Evolutionary conservation across 2,113 vertebrate genomes (phyloP).

Genomic region (Oplegnathus fasciatus): DNA sequence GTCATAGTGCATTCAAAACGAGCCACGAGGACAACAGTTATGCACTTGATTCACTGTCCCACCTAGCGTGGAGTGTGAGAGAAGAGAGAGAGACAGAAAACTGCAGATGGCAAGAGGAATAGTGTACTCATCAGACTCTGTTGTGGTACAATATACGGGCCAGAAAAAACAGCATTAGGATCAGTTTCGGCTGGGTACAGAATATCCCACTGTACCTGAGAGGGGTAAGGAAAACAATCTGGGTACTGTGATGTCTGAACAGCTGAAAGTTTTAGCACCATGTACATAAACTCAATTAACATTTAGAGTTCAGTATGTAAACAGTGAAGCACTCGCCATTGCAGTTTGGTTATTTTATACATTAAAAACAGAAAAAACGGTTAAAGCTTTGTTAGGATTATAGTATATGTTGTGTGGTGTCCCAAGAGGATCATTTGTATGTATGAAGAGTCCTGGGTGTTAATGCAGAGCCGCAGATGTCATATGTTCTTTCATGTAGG

Average conservation of each 20-base stretch:
- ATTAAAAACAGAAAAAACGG: not conserved
- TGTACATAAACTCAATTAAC: slow-evolving; percentile 1
- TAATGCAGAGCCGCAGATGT: slow-evolving; percentile 55
- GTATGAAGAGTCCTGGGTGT: slow-evolving; percentile 28
- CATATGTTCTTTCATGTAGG: slow-evolving; percentile 56
- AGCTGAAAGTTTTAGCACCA: slow-evolving; percentile 6
- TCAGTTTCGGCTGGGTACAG: slow-evolving; percentile 24
- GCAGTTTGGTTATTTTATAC: not conserved
- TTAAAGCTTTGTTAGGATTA: slow-evolving; percentile 28
- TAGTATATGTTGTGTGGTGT: not conserved
- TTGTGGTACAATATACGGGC: not conserved
- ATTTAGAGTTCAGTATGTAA: slow-evolving; percentile 27
- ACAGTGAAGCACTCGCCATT: not conserved
- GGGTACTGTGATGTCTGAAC: not conserved
- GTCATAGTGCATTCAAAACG: slow-evolving; percentile 52
- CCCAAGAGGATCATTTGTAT: slow-evolving; percentile 28
- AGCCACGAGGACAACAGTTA: slow-evolving; percentile 43
- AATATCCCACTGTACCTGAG: slow-evolving; percentile 28
- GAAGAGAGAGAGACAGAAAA: slow-evolving; percentile 1
- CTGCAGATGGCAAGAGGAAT: slow-evolving; percentile 24
- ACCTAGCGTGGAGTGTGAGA: slow-evolving; percentile 2
- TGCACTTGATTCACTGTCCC: slow-evolving; percentile 38
- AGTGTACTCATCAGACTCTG: slow-evolving; percentile 1
- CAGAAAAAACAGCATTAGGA: slow-evolving; percentile 23
- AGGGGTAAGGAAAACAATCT: slow-evolving; percentile 25